Evolutionary conservation across 2,888 invertebrate genomes (phyloP), one percentile per base, ranked within the genome.

Genomic region (Kuschelorhynchus macadamiae): DNA sequence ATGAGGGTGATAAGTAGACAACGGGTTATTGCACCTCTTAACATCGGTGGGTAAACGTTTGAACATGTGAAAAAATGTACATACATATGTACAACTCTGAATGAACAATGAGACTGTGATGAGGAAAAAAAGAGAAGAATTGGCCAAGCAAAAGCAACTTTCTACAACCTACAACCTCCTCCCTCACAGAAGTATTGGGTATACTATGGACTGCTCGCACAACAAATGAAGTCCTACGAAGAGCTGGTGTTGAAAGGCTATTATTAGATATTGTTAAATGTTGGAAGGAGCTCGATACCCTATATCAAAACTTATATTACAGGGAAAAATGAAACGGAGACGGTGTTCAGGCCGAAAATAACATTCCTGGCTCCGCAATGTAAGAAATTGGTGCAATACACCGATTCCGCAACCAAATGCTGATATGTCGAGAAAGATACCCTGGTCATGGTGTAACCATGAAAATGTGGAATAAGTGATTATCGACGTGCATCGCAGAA

Each of bases 81-180:
- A 25, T 25, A 25, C 25, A 25, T 25, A 25, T 5, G 7, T 5
- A 25, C 36, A 12, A 12, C 5, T 32, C 32, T 9, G 5, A 32
- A 32, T 32, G 32, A 32, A 5, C 5, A 11, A 36, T 36, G 11
- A 2, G 12, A 36, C 3, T 36, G 17, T 25, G 25, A 25, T 25
- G 25, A 25, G n/a, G 16, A 42, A 42, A 11, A 14, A 16, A 42
- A 42, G 42, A 16, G 17, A 42, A 42, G 14, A 42, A 42, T 42
- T 42, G 16, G 42, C 42, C 42, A 11, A 14, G 11, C 42, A 16
- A 42, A 42, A 42, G 4, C 16, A 42, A 42, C 16, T 16, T 14
- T 42, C 16, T 16, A 14, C 9, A 14, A 42, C 17, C 16, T 42
- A 17, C 9, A 5, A 42, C 14, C 9, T 42, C n/a, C 16, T 17